These are phyloP conservation scores for Leptoteleia sp. DNA, from an alignment of 1,140 invertebrate species.

Conservation along the genomic window DNA sequence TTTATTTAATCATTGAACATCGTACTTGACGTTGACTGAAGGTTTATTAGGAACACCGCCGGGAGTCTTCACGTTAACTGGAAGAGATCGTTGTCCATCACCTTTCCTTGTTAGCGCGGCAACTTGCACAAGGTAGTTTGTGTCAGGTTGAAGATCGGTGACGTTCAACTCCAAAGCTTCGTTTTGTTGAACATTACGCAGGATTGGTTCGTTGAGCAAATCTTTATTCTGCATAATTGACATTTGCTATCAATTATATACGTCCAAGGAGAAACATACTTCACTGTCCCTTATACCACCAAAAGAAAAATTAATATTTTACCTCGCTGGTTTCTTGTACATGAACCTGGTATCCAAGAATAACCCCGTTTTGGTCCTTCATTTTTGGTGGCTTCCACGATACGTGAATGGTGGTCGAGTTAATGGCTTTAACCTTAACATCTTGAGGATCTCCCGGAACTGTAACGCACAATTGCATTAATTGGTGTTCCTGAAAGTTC, in stretches of 20 bases:
- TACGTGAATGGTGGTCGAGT: conserved; percentile 95
- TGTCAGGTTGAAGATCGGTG: conserved; percentile 94
- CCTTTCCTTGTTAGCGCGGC: conserved; percentile 96
- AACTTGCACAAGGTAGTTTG: conserved; percentile 95
- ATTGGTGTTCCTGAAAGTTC: conserved; percentile 59
- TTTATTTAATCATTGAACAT: conserved; percentile 16
- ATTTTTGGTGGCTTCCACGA: conserved; percentile 94
- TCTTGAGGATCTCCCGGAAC: conserved; percentile 97
- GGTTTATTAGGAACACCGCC: conserved; percentile 95
- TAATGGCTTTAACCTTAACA: conserved; percentile 91
- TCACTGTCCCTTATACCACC: too few species aligned
- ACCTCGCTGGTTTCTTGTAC: conserved; percentile 95
- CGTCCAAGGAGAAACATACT: too few species aligned
- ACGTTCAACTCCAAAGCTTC: conserved; percentile 90
- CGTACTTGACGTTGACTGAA: conserved; percentile 91
- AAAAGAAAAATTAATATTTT: too few species aligned
- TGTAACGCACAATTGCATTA: conserved; percentile 83
- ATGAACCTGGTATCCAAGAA: conserved; percentile 97
- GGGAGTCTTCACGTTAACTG: conserved; percentile 92
- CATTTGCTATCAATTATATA: too few species aligned
- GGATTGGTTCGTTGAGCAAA: conserved; percentile 90
- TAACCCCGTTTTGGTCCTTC: conserved; percentile 97
- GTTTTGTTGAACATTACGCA: conserved; percentile 91
- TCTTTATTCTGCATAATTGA: conserved; percentile 83
- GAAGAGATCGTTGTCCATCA: conserved; percentile 93